Evolutionary conservation across 1,140 invertebrate species (phyloP), one percentile per base, ranked within the genome.

Genomic region (Aphaenogaster floridana): DNA sequence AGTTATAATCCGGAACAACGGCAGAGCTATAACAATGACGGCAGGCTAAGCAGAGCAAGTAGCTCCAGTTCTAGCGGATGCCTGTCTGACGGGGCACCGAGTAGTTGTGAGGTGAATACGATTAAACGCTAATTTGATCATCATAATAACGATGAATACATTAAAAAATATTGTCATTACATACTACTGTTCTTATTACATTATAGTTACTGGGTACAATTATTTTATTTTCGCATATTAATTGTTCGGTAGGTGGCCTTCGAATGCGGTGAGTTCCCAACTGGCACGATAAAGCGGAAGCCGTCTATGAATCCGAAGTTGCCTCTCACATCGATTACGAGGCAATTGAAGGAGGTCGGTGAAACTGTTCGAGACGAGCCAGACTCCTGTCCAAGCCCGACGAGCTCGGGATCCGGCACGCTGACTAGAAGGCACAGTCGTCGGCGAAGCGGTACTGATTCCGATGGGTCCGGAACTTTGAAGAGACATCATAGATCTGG

Each of bases 231-330:
- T 52, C 34, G 15, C 50, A 28, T 69, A 54, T 74, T 52, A 39
- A 69, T 80, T 15, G 15, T 78, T 59, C 0, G 34, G 9, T 68
- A 97, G 97, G 96, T 94, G 59, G 94, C 94, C 0, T 95, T 95
- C 45, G 95, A 96, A 61, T 95, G 95, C 48, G 94, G 95, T 2
- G 95, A 95, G 86, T 95, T 96, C 88, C 95, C 95, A 59, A 95
- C 95, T 0, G 96, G 96, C 21, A 99, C 98, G 42, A 99, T 98
- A 63, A 98, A 98, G 93, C 96, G 98, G 36, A 98, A 98, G 93
- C 98, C 98, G 0, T 98, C 97, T 8, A 98, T 98, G 97, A 98
- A 98, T 93, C 98, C 98, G 0, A 98, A 98, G 94, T 96, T 99
- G n/a, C 98, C 98, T 0, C 93, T 99, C 63, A 99, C 98, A 9